These are phyloP conservation scores for Andricus curvator DNA, from an alignment of 2,888 invertebrate genomes.

Conservation along the genomic window DNA sequence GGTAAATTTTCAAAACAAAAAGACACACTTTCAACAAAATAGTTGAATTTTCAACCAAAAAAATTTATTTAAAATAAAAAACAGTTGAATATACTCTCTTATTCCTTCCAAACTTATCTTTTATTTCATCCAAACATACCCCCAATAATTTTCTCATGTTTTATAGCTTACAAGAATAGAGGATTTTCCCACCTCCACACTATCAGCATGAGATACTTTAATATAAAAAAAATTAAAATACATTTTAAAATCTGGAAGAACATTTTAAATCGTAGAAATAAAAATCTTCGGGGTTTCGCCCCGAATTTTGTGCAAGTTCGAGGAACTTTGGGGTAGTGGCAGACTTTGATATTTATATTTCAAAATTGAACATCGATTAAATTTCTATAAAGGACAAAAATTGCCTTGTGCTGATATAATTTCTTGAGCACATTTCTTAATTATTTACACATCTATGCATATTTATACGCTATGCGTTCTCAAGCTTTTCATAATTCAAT, in stretches of 20 bases:
- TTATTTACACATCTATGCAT: background rate
- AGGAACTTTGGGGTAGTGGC: background rate
- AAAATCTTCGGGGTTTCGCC: background rate
- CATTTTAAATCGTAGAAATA: background rate
- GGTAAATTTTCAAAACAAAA: too few species aligned
- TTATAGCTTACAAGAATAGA: background rate
- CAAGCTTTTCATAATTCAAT: background rate
- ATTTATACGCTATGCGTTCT: background rate
- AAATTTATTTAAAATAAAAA: too few species aligned
- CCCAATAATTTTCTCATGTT: background rate
- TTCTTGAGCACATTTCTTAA: background rate
- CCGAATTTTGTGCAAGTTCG: conserved; percentile 1
- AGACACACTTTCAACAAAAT: too few species aligned
- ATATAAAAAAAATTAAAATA: background rate
- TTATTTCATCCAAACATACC: background rate
- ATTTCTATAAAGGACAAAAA: background rate
- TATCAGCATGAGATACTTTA: conserved; percentile 12
- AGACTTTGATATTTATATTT: background rate
- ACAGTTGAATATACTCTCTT: conserved; percentile 43
- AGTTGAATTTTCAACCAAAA: too few species aligned
- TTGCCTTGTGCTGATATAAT: background rate
- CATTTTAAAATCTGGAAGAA: background rate
- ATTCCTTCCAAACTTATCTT: background rate
- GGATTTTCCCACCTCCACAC: background rate
- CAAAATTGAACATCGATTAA: background rate